These are phyloP conservation scores for Gastrophysa polygoni DNA, from an alignment of 2,888 invertebrate species.

Conservation along the genomic window DNA sequence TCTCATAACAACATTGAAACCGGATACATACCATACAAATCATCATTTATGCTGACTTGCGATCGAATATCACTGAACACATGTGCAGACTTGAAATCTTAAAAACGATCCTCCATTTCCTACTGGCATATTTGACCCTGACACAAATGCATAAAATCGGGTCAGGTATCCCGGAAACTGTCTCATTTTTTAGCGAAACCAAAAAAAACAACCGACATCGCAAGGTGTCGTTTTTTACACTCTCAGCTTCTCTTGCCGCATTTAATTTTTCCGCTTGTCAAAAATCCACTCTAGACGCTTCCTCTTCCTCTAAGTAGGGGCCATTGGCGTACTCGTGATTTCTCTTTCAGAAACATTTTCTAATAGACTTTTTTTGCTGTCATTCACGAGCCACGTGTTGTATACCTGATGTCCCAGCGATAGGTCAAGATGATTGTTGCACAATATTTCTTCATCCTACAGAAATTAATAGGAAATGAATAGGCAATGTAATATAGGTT, in stretches of 20 bases:
- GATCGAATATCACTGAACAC: constrained; percentile 14
- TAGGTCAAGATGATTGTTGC: too few relatives aligned
- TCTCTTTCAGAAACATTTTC: neutral
- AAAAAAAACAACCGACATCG: constrained; percentile 5
- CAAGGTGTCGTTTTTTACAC: constrained; percentile 19
- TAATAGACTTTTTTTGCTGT: too few relatives aligned
- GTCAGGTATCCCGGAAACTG: constrained; percentile 20
- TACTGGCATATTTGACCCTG: constrained; percentile 9
- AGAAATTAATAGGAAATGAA: too few relatives aligned
- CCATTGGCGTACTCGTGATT: neutral
- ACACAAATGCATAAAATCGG: constrained; percentile 8
- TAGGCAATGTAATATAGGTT: too few relatives aligned
- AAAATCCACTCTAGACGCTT: constrained; percentile 10
- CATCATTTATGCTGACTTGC: neutral
- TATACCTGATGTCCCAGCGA: too few relatives aligned
- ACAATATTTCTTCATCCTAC: too few relatives aligned
- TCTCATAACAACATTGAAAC: neutral
- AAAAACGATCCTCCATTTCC: constrained; percentile 10
- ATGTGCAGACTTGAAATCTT: constrained; percentile 10
- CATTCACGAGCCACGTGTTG: too few relatives aligned
- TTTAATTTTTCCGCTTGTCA: neutral
- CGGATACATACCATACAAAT: neutral
- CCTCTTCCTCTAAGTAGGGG: constrained; percentile 8
- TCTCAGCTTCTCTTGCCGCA: neutral
- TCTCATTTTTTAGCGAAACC: constrained; percentile 12